phyloP scores from a whole-genome alignment of 2,888 invertebrate genomes.

The Trachelus troglodyta region DNA sequence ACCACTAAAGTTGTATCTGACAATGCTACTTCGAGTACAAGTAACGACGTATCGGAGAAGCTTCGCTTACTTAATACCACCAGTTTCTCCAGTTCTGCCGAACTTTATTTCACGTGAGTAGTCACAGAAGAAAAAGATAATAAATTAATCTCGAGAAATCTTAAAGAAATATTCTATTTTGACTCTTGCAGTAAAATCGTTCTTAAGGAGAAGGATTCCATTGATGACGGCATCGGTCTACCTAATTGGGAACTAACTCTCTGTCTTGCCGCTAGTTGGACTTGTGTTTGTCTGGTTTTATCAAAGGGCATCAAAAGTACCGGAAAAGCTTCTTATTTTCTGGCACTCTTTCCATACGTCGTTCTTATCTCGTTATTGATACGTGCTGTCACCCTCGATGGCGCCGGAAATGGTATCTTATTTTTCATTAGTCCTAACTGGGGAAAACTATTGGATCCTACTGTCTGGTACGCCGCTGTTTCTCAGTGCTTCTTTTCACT shows the following conservation, averaged over 20 bases:
- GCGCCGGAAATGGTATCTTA: constrained; percentile 72
- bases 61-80: neutral
- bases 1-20: neutral
- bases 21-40: neutral
- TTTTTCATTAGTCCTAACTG: constrained; percentile 77
- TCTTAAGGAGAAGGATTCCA: constrained; percentile 66
- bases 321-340: constrained; percentile 77
- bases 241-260: constrained; percentile 70
- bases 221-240: constrained; percentile 69
- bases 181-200: constrained; percentile 67
- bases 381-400: constrained; percentile 72
- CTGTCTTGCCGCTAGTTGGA: constrained; percentile 70
- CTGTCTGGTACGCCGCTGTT: constrained; percentile 75
- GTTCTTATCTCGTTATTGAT: constrained; percentile 73
- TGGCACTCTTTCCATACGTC: constrained; percentile 76
- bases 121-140: neutral
- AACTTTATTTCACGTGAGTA: neutral
- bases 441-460: constrained; percentile 72
- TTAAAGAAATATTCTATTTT: neutral
- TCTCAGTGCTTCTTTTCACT: constrained; percentile 75
- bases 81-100: neutral
- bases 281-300: constrained; percentile 68
- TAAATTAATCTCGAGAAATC: neutral
- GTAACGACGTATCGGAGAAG: neutral
- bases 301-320: constrained; percentile 71